These are phyloP conservation scores for Polyploca ridens DNA, from an alignment of 2,888 invertebrate genomes.

Conservation along the genomic window DNA sequence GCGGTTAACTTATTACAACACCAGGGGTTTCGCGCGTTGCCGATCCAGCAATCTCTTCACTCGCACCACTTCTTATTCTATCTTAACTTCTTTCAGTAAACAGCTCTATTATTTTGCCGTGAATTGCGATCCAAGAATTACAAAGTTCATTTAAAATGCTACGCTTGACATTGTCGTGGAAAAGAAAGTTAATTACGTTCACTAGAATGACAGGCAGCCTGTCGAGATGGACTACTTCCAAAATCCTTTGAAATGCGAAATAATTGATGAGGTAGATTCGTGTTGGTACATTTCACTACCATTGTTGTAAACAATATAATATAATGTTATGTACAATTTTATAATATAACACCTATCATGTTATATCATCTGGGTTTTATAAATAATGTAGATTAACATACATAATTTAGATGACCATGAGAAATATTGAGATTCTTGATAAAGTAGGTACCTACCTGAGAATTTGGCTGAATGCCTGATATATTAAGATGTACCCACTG, in stretches of 20 bases:
- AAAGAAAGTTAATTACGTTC: slow-evolving; percentile 73
- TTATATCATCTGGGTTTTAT: slow-evolving; percentile 25
- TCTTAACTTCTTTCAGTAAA: slow-evolving; percentile 3
- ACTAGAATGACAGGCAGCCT: slow-evolving; percentile 59
- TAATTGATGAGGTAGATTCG: slow-evolving; percentile 59
- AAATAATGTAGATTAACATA: no score
- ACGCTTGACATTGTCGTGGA: slow-evolving; percentile 56
- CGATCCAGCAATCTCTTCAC: no score
- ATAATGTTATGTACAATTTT: neutral
- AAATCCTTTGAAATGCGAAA: slow-evolving; percentile 64
- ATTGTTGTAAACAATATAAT: slow-evolving; percentile 11
- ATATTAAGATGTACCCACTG: no score
- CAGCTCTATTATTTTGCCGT: slow-evolving; percentile 20
- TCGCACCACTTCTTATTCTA: no score
- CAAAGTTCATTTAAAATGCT: slow-evolving; percentile 62
- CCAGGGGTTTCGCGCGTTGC: no score
- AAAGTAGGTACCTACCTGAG: no score
- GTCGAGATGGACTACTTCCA: slow-evolving; percentile 56
- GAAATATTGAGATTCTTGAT: no score
- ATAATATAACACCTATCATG: neutral
- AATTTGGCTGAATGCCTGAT: no score
- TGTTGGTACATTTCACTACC: neutral
- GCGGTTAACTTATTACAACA: no score
- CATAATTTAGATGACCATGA: no score
- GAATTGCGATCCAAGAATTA: slow-evolving; percentile 25